Evolutionary conservation across 2,888 invertebrate genomes (phyloP).

Genomic region (Hypercompe scribonia): DNA sequence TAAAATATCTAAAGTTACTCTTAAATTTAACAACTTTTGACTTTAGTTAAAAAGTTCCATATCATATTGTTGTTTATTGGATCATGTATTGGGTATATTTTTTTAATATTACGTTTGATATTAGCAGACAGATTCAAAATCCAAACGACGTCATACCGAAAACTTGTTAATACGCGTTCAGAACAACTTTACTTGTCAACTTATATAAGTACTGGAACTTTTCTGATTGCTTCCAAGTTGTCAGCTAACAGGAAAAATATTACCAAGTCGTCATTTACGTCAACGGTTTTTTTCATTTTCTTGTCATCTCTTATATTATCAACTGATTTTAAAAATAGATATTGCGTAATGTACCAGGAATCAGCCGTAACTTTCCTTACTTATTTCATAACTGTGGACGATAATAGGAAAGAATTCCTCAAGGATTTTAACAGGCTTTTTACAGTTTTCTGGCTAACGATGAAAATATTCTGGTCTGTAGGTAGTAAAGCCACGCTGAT

Average conservation of each 20-base stretch:
- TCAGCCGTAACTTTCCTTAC: not conserved
- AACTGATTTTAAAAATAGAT: not conserved
- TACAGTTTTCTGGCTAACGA: too few relatives aligned
- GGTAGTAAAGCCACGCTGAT: too few relatives aligned
- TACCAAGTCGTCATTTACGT: constrained; percentile 37
- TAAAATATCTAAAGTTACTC: too few relatives aligned
- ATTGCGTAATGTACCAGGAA: not conserved
- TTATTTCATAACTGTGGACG: not conserved
- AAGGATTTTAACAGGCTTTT: too few relatives aligned
- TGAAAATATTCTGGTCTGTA: too few relatives aligned
- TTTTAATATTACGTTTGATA: constrained; percentile 9
- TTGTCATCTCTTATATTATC: not conserved
- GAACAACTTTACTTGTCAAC: constrained; percentile 47
- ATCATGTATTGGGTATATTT: not conserved
- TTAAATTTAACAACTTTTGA: too few relatives aligned
- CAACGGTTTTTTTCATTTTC: constrained; percentile 22
- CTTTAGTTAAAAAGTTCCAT: not conserved
- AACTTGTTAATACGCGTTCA: constrained; percentile 40
- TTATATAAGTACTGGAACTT: constrained; percentile 46
- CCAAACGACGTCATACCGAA: constrained; percentile 32
- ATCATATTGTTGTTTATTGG: too few relatives aligned
- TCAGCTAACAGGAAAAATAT: constrained; percentile 43
- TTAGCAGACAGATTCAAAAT: constrained; percentile 25
- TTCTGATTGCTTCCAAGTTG: constrained; percentile 46
- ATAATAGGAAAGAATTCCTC: too few relatives aligned